Conservation (phyloP, 2,797 vertebrate species). For the Sebastolobus alascanus region DNA sequence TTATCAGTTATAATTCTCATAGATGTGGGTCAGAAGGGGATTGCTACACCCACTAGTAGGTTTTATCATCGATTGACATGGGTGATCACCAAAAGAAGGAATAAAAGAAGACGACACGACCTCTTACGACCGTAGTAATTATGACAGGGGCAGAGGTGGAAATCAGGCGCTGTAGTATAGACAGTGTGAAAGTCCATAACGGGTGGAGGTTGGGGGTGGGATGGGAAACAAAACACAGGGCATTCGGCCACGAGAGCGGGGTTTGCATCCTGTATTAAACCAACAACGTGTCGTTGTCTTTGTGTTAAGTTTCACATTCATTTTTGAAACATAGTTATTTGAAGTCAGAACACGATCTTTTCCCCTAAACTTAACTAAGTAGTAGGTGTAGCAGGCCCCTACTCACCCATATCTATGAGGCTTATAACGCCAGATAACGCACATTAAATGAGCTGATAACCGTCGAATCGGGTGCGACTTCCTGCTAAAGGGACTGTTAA, state of each 20-base stretch:
- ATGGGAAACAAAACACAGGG: background rate
- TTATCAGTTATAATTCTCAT: too few species aligned
- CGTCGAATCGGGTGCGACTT: background rate
- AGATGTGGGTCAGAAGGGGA: background rate
- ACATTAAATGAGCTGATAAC: background rate
- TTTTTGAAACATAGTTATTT: too few species aligned
- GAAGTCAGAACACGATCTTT: too few species aligned
- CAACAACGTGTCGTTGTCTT: background rate
- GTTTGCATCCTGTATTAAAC: background rate
- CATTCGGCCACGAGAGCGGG: rapidly evolving
- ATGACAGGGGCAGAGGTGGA: rapidly evolving
- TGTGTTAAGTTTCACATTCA: background rate
- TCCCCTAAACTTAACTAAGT: background rate
- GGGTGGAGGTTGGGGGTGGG: too few species aligned
- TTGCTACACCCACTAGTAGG: background rate
- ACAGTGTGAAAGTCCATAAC: too few species aligned
- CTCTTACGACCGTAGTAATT: too few species aligned
- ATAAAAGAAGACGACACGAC: background rate
- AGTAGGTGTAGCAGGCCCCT: background rate
- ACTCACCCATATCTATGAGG: background rate
- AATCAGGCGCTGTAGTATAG: too few species aligned
- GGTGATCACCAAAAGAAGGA: background rate
- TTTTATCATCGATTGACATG: background rate
- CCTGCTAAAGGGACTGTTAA: background rate
- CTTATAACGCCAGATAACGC: background rate